Base-by-base conservation (phyloP, 2,113 vertebrate genomes). In the Taurulus bubalis region DNA sequence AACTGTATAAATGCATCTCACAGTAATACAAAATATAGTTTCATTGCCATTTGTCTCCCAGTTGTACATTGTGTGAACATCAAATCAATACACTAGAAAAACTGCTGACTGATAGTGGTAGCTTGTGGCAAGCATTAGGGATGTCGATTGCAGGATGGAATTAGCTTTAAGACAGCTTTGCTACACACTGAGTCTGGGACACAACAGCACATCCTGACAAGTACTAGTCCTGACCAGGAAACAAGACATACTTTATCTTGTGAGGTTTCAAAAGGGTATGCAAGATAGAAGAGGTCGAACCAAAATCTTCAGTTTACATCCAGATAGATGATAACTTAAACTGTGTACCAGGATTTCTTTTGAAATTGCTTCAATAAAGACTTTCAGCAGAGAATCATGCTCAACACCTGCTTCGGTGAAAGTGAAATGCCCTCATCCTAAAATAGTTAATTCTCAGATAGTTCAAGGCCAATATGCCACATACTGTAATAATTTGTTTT, bases 351-450 rank as follows among this genome's bases (percentile, higher is more conserved):
- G n/a, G 12, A 28, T 4, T 32, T 32, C 1, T 32, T 6, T 58
- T 80, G 28, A 5, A 56, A 73, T 67, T 75, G 72, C 65, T 47
- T 76, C 28, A 82, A 64, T 81, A 26, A 69, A 75, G 20, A 26
- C 9, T 26, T 62, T 32, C 5, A 32, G 34, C 24, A 55, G 26
- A 60, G 30, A 55, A 42, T 45, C 53, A 3, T 49, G 20, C 15
- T 62, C 12, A 60, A 51, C 71, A 45, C 26, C 74, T 45, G 34
- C 63, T 26, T 65, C 49, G 11, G 58, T 32, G 32, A 42, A 51
- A 53, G 12, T 20, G 28, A 47, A 42, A 65, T 24, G 20, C 22
- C 59, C 24, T 42, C 68, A 45, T 64, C 15, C 4, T 56, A 16
- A 68, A 12, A 28, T 3, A 56, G 15, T 55, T 82, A 34, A 9